Base-by-base conservation (phyloP, 2,113 vertebrate species). In the Cepphus grylle region DNA sequence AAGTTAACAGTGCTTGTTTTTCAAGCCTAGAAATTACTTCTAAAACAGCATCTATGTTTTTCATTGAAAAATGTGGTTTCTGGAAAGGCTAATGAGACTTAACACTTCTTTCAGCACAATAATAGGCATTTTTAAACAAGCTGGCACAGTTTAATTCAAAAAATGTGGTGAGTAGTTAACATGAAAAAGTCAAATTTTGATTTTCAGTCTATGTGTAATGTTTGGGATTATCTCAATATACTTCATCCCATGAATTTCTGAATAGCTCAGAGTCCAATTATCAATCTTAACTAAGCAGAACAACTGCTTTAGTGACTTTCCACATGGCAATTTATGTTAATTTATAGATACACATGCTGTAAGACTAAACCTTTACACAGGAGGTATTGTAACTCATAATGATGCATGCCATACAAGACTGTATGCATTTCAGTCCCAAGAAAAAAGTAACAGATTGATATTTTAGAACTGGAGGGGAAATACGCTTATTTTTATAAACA, bases 271-370 rank as follows among this genome's bases (percentile, higher is more conserved):
- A 88, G 88, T 86, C 49, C 79, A 96, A 95, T 96, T 95, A 93
- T 96, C 82, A 88, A 49, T 83, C 88, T 90, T 94, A 90, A 92
- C 91, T 90, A 93, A 94, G 95, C 71, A 92, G 88, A 95, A 88
- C 88, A 95, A 95, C 74, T 83, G 62, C 53, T 93, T 89, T 94
- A 70, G 81, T 94, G 77, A 94, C 49, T 95, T 95, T 90, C 88
- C 82, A 85, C 76, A 76, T 80, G 71, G 55, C 62, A 94, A 70
- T 88, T 95, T 92, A 86, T 93, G 90, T 86, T 96, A 95, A 95
- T 95, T 94, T 96, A 88, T 86, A 90, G 74, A 69, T 80, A 80
- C 21, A 77, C 43, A 61, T 76, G 23, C 58, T 49, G 30, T 83
- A 93, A 77, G 81, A 56, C 79, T 93, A 92, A 95, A 83, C 30